Conservation (phyloP, 2,888 invertebrate genomes). For the Aporophyla nigra region DNA sequence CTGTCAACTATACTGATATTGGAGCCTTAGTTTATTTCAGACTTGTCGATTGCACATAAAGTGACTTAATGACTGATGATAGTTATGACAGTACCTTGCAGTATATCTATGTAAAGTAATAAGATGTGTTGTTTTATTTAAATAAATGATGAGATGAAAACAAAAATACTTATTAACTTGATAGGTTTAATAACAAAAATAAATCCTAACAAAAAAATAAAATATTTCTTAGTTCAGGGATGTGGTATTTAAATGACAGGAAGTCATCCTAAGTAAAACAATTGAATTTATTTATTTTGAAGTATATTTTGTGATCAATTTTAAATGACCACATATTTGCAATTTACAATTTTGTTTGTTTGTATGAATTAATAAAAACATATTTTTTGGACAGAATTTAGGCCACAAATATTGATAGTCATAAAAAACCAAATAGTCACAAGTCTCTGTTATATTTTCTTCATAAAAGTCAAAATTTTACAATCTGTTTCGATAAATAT, state of each 20-base stretch:
- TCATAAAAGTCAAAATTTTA: conserved; percentile 23
- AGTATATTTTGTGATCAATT: conserved; percentile 31
- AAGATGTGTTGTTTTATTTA: conserved; percentile 32
- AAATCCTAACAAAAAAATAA: conserved; percentile 23
- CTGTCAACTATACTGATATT: conserved; percentile 33
- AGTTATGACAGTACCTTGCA: conserved; percentile 20
- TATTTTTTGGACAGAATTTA: conserved; percentile 30
- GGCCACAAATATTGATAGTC: conserved; percentile 18
- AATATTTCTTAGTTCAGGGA: conserved; percentile 14
- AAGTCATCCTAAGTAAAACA: conserved; percentile 40
- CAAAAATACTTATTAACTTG: conserved; percentile 35
- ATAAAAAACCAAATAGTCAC: conserved; percentile 23
- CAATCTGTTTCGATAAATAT: conserved; percentile 33
- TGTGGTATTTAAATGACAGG: conserved; percentile 28
- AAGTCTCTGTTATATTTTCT: conserved; percentile 22
- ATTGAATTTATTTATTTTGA: conserved; percentile 21
- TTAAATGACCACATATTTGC: conserved; percentile 6
- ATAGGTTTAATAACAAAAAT: conserved; percentile 42
- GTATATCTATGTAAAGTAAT: conserved; percentile 12
- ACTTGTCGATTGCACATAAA: conserved; percentile 31
- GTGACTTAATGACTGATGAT: conserved; percentile 24
- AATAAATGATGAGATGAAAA: conserved; percentile 55
- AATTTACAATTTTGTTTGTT: conserved; percentile 37
- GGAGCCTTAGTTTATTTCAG: conserved; percentile 43
- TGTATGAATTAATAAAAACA: conserved; percentile 18